These are phyloP conservation scores for Cremastobaeus sp. DNA, from an alignment of 2,888 invertebrate genomes.

Conservation along the genomic window DNA sequence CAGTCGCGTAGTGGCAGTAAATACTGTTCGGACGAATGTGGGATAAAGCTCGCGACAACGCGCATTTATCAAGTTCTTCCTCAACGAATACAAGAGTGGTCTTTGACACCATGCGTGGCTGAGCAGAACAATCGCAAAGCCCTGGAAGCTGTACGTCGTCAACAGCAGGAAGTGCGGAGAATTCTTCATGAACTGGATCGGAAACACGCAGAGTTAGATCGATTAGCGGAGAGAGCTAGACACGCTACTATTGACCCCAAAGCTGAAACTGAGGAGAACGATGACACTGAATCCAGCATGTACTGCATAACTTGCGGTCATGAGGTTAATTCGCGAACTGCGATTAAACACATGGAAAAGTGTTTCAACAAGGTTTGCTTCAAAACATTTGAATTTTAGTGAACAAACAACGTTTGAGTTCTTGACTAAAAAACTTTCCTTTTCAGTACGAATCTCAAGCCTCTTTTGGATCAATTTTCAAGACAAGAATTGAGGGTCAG, in stretches of 20 bases:
- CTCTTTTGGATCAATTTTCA: constrained; percentile 96
- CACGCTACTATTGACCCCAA: constrained; percentile 84
- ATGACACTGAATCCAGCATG: constrained; percentile 88
- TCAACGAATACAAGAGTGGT: constrained; percentile 95
- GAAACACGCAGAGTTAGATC: constrained; percentile 88
- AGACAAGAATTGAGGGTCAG: constrained; percentile 95
- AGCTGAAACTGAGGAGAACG: constrained; percentile 81
- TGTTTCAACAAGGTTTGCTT: constrained; percentile 97
- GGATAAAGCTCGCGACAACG: constrained; percentile 90
- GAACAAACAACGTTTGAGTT: no score
- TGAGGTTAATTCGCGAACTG: constrained; percentile 94
- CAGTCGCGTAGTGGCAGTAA: constrained; percentile 90
- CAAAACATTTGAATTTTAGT: no score
- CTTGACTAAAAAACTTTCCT: background rate
- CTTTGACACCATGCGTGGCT: constrained; percentile 89
- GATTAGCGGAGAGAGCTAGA: constrained; percentile 88
- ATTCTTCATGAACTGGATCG: constrained; percentile 89
- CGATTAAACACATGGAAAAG: constrained; percentile 98
- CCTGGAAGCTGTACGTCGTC: constrained; percentile 86
- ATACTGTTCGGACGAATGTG: constrained; percentile 96
- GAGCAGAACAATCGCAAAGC: constrained; percentile 88
- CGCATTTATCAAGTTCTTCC: constrained; percentile 91
- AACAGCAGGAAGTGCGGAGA: constrained; percentile 87
- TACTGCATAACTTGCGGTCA: constrained; percentile 98
- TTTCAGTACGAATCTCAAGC: constrained; percentile 94